Evolutionary conservation across 2,888 invertebrate genomes (phyloP).

Genomic region (Drosophila lutescens): DNA sequence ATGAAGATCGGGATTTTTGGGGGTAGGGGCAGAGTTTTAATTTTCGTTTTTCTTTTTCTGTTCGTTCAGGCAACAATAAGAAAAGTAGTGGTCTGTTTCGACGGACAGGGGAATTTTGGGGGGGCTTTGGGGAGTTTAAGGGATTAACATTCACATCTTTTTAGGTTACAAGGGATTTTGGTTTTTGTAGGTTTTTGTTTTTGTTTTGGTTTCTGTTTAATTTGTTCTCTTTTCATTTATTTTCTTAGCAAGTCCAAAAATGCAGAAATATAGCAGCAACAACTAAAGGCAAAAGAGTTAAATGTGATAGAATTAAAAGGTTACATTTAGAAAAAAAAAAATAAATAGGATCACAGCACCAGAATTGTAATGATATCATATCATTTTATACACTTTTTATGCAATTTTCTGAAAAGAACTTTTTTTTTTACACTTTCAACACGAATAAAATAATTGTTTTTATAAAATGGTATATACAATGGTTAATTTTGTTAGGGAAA

Average conservation of each 20-base stretch:
- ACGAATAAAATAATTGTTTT: no score
- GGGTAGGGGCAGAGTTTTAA: conserved; percentile 30
- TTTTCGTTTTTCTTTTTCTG: conserved; percentile 21
- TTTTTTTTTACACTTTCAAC: no score
- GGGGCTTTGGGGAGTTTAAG: conserved; percentile 12
- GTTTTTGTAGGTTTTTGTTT: conserved; percentile 22
- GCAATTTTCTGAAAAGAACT: no score
- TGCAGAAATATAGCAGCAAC: conserved; percentile 28
- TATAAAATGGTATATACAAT: no score
- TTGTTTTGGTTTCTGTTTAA: conserved; percentile 33
- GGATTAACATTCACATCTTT: conserved; percentile 22
- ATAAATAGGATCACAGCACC: not conserved
- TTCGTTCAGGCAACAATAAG: conserved; percentile 27
- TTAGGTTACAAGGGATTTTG: conserved; percentile 8
- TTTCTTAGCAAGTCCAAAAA: conserved; percentile 9
- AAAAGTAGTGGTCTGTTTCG: conserved; percentile 34
- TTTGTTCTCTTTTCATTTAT: conserved; percentile 16
- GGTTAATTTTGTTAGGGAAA: no score
- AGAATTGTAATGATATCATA: not conserved
- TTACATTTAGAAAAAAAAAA: not conserved
- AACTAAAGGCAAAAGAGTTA: conserved; percentile 5
- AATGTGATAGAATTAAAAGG: not conserved
- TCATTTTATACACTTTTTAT: no score
- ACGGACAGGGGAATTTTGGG: conserved; percentile 5
- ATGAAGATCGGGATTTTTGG: conserved; percentile 47